Evolutionary conservation across 2,888 invertebrate species (phyloP).

Genomic region (Baccha elongata): DNA sequence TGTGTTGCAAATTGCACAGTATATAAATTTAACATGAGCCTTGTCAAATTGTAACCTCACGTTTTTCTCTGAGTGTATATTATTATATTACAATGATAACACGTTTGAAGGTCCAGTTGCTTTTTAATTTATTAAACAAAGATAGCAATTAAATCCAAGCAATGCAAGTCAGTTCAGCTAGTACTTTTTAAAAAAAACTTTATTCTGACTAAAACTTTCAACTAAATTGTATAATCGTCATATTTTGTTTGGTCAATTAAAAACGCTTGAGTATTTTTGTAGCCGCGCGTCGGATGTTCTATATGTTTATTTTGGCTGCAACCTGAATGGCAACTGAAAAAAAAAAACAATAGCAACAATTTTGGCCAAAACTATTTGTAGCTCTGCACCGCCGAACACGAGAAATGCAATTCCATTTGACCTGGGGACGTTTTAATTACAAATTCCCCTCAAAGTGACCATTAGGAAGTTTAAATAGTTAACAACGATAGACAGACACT

Average conservation of each 20-base stretch:
- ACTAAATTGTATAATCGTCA: conserved; percentile 43
- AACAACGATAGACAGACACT: conserved; percentile 71
- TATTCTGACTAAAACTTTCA: conserved; percentile 5
- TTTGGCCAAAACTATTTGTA: conserved; percentile 53
- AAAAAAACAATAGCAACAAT: conserved; percentile 40
- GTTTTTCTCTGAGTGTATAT: no score
- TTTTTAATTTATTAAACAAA: no score
- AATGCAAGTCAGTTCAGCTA: no score
- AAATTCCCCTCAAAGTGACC: conserved; percentile 75
- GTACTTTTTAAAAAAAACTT: no score
- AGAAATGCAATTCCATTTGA: conserved; percentile 73
- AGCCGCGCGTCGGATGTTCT: background rate
- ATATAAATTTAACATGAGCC: no score
- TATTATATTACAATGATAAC: no score
- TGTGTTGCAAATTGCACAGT: no score
- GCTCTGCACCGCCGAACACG: conserved; percentile 66
- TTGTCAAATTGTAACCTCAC: no score
- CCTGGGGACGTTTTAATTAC: conserved; percentile 75
- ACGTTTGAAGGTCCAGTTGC: no score
- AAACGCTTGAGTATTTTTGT: conserved; percentile 39
- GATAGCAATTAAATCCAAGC: no score
- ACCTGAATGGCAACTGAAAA: background rate
- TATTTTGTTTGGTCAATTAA: conserved; percentile 63
- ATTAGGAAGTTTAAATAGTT: conserved; percentile 74
- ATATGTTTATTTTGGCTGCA: background rate